Evolutionary conservation across 2,888 invertebrate species (phyloP).

Genomic region (Diarsia mendica): DNA sequence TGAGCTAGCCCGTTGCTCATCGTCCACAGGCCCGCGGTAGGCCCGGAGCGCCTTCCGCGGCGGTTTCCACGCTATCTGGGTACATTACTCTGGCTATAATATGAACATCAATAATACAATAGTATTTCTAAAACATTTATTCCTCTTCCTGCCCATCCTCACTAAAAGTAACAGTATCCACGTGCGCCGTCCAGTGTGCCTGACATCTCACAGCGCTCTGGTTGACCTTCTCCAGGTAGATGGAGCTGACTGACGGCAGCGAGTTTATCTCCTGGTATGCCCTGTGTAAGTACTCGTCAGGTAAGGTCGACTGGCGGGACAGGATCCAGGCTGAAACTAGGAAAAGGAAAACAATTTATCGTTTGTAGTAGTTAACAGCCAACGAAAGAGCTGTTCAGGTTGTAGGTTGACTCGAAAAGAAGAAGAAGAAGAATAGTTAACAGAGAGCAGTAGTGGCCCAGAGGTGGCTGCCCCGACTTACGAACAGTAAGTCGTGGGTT

Average conservation of each 20-base stretch:
- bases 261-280: constrained; percentile 74
- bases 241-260: constrained; percentile 76
- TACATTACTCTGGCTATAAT: no score
- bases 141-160: constrained; percentile 18
- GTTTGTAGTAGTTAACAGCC: no score
- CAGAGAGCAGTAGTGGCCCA: no score
- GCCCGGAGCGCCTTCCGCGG: no score
- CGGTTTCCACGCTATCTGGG: no score
- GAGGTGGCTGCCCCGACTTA: no score
- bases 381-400: no score
- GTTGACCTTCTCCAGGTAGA: constrained; percentile 76
- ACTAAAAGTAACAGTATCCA: constrained; percentile 73
- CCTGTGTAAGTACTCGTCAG: constrained; percentile 66
- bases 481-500: no score
- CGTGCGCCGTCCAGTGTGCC: constrained; percentile 82
- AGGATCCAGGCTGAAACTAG: constrained; percentile 85
- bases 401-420: no score
- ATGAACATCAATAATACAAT: constrained; percentile 42
- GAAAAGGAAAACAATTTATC: background rate
- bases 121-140: constrained; percentile 15
- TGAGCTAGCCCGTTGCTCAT: no score
- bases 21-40: no score
- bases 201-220: constrained; percentile 74
- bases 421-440: no score
- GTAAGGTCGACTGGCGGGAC: constrained; percentile 73